Conservation (phyloP, 2,888 invertebrate species). For the Drosophila pegasa region DNA sequence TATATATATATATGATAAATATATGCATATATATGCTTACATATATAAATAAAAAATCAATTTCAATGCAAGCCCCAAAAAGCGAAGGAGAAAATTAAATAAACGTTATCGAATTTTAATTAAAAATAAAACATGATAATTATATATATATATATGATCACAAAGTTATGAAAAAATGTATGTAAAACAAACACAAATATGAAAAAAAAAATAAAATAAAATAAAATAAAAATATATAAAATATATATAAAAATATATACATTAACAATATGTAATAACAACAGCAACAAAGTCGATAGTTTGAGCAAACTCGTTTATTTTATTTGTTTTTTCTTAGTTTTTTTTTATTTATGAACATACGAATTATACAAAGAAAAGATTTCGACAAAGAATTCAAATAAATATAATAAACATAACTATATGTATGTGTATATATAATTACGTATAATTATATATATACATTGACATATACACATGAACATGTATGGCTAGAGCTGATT, state of each 20-base stretch:
- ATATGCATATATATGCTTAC: slow-evolving; percentile 31
- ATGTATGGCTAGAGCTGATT: slow-evolving; percentile 60
- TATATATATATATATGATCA: slow-evolving; percentile 17
- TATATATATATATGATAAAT: slow-evolving; percentile 19
- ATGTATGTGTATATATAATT: neutral
- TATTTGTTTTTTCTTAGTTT: slow-evolving; percentile 3
- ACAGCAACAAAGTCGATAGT: slow-evolving; percentile 45
- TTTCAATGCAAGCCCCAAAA: slow-evolving; percentile 22
- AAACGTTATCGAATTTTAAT: slow-evolving; percentile 69
- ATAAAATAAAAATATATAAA: neutral
- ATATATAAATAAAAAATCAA: neutral
- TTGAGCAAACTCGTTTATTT: slow-evolving; percentile 31
- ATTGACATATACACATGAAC: slow-evolving; percentile 19
- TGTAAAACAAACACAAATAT: slow-evolving; percentile 40
- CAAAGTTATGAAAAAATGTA: slow-evolving; percentile 41
- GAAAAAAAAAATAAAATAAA: slow-evolving; percentile 7
- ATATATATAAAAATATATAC: slow-evolving; percentile 28
- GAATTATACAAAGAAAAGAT: slow-evolving; percentile 20
- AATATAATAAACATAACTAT: slow-evolving; percentile 25
- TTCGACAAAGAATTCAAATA: slow-evolving; percentile 39
- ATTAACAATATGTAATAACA: slow-evolving; percentile 23
- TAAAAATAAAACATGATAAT: slow-evolving; percentile 1
- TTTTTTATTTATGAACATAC: slow-evolving; percentile 14
- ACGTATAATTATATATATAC: slow-evolving; percentile 12
- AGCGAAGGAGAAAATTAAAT: slow-evolving; percentile 14